Evolutionary conservation across 2,113 vertebrate genomes (phyloP).

Genomic region (cat (Felis catus)): DNA sequence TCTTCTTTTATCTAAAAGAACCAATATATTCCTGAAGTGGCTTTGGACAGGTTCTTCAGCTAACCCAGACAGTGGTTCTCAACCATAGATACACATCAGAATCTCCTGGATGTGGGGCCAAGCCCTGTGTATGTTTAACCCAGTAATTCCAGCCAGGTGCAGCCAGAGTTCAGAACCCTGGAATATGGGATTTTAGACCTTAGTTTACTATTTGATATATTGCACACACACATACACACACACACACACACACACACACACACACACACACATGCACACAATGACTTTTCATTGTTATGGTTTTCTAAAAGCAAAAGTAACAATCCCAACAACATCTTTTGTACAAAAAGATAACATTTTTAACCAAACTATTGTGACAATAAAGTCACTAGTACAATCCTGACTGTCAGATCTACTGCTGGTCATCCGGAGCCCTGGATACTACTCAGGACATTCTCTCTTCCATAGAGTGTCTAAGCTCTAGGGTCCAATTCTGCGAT

Average conservation of each 20-base stretch:
- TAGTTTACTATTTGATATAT: neutral
- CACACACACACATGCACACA: neutral
- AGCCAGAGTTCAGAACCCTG: neutral
- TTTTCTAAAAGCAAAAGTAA: constrained; percentile 12
- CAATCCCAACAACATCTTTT: neutral
- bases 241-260: neutral
- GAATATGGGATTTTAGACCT: neutral
- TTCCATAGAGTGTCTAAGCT: neutral
- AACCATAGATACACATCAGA: neutral
- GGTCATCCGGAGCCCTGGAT: neutral
- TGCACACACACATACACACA: neutral
- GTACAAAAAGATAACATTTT: neutral
- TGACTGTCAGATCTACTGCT: neutral
- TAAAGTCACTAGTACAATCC: neutral
- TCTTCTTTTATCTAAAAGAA: neutral
- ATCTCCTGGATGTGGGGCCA: neutral
- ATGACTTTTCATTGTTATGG: neutral
- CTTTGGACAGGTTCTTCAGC: neutral
- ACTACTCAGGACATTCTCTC: neutral
- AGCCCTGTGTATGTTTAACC: neutral
- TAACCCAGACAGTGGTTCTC: neutral
- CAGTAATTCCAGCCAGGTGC: neutral
- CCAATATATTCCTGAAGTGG: neutral
- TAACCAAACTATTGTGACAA: neutral
- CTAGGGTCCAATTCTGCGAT: neutral